Conservation (phyloP, 2,113 vertebrate species). For the Myotis yumanensis region DNA sequence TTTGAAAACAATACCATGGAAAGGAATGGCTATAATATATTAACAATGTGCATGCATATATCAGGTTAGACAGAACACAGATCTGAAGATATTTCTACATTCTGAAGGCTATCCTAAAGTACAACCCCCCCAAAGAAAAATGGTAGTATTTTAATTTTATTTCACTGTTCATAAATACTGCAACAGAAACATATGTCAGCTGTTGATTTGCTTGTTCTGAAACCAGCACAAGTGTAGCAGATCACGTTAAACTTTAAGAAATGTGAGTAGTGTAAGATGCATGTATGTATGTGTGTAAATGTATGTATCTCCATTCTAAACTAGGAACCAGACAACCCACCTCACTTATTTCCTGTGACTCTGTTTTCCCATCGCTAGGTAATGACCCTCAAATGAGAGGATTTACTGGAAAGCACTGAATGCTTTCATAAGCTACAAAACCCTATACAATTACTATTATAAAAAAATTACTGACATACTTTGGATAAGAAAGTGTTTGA, state of each 20-base stretch:
- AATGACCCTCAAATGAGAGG: not conserved
- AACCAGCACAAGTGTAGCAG: not conserved
- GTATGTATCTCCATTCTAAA: not conserved
- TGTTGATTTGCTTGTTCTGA: not conserved
- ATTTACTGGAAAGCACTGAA: not conserved
- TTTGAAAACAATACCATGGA: not conserved
- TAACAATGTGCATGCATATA: not conserved
- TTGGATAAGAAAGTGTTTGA: not conserved
- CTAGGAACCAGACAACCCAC: not conserved
- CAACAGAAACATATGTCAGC: not conserved
- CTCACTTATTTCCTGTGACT: not conserved
- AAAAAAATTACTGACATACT: not conserved
- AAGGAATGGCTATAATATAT: not conserved
- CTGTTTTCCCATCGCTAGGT: not conserved
- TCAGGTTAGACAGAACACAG: not conserved
- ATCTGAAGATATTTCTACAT: not conserved
- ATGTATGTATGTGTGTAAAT: not conserved
- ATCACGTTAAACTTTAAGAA: not conserved
- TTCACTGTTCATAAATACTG: not conserved
- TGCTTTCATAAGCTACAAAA: not conserved
- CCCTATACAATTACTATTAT: not conserved
- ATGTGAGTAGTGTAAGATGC: not conserved
- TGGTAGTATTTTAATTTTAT: not conserved
- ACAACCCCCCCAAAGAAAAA: not conserved
- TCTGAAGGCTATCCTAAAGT: not conserved